Evolutionary conservation across 2,888 invertebrate genomes (phyloP), one percentile per base, ranked within the genome.

Genomic region (Sminthurides aquaticus): DNA sequence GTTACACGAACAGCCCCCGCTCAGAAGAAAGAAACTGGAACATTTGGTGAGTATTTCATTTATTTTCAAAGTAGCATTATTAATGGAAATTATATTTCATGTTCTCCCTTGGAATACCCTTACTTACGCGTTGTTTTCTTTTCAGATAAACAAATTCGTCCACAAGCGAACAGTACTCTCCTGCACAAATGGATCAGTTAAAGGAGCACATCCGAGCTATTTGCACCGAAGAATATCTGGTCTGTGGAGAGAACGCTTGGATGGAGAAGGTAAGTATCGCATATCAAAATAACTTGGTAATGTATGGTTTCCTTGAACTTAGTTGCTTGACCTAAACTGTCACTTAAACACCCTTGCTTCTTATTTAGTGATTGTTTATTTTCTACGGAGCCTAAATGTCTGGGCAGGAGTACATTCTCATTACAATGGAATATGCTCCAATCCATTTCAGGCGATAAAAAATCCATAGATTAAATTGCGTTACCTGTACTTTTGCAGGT

Each of bases 111-210:
- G n/a, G n/a, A n/a, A n/a, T n/a, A n/a, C n/a, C n/a, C n/a, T n/a
- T n/a, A n/a, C n/a, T n/a, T n/a, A n/a, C n/a, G n/a, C n/a, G n/a
- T n/a, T n/a, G n/a, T n/a, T n/a, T n/a, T n/a, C n/a, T n/a, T n/a
- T n/a, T n/a, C n/a, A 90, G 86, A 99, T 99, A 76, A 99, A 98
- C 78, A 99, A 99, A 81, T 94, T 97, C 79, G 99, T 99, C 0
- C 99, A 99, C 81, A 99, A 99, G 80, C 86, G 99, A 74, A 98
- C 98, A 2, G 25, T 99, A 99, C 78, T 92, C 91, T 0, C 86
- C 95, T 60, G 94, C 94, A 34, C 92, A 95, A 81, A 97, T 98
- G 97, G 89, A 88, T 78, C 89, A 89, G 66, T 81, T 94, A 70
- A 92, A 95, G 79, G 90, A 90, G 76, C 90, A 96, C 81, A 94